A percentile compares a stretch with the other conserved stretches of the same genome.
phyloP scores from a whole-genome alignment of 2,113 vertebrate genomes.

The Laticauda laticaudata region DNA sequence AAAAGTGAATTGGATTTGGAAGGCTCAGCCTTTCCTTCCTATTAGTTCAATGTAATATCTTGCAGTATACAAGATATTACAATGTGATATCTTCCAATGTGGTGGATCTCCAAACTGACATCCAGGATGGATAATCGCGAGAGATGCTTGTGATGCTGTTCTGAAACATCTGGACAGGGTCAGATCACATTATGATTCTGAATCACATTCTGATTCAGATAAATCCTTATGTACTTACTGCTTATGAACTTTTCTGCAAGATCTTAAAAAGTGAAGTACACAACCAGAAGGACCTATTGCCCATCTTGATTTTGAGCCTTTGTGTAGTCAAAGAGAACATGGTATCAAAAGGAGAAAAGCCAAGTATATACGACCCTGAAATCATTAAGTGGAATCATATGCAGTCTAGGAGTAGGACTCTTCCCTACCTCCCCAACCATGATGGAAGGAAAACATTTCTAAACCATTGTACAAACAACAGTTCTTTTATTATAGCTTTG shows the following conservation, averaged over 20 bases:
- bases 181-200: background rate
- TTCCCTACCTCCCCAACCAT: background rate
- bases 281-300: background rate
- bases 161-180: background rate
- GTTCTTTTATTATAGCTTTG: background rate
- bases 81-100: background rate
- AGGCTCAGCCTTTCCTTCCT: background rate
- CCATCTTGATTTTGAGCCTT: background rate
- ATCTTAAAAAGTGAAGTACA: background rate
- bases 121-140: background rate
- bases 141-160: background rate
- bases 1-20: background rate
- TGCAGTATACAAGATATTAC: background rate
- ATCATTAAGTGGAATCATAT: background rate
- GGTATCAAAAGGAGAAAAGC: background rate
- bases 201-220: background rate
- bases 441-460: background rate
- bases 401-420: background rate
- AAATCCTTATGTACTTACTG: background rate
- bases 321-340: background rate
- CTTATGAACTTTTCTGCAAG: background rate
- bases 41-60: background rate
- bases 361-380: background rate
- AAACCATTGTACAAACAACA: background rate
- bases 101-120: background rate